Evolutionary conservation across 1,140 invertebrate genomes (phyloP).

Genomic region (Dryas iulia): DNA sequence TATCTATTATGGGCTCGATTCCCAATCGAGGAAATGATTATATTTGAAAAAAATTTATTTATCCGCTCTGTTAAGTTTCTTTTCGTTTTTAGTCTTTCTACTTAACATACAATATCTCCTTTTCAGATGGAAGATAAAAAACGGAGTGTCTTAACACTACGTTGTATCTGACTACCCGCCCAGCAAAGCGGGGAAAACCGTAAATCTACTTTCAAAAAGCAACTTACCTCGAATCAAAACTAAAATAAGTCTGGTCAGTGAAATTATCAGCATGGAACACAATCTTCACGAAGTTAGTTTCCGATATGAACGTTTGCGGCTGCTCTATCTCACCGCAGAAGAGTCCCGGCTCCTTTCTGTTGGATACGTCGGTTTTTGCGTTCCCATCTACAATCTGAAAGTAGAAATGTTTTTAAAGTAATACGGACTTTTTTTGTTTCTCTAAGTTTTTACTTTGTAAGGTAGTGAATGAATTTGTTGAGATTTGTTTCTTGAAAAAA

Average conservation of each 20-base stretch:
- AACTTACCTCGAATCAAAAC: conserved; percentile 81
- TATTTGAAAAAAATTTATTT: too few relatives aligned
- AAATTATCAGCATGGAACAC: conserved; percentile 95
- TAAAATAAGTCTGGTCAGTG: conserved; percentile 89
- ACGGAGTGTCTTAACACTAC: too few relatives aligned
- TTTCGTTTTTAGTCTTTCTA: too few relatives aligned
- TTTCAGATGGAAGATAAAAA: too few relatives aligned
- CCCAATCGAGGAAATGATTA: too few relatives aligned
- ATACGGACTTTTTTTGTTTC: neutral
- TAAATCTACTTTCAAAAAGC: too few relatives aligned
- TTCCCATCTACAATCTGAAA: conserved; percentile 81
- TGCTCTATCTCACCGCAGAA: conserved; percentile 96
- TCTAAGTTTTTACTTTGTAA: neutral
- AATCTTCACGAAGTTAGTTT: conserved; percentile 94
- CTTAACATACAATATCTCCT: too few relatives aligned
- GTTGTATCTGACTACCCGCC: too few relatives aligned
- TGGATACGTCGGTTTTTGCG: conserved; percentile 91
- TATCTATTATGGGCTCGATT: too few relatives aligned
- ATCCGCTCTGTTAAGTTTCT: too few relatives aligned
- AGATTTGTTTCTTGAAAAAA: too few relatives aligned
- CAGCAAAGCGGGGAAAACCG: too few relatives aligned
- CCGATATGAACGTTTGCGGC: conserved; percentile 95
- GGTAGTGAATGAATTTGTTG: neutral
- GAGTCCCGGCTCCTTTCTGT: conserved; percentile 91
- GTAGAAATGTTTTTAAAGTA: conserved; percentile 12